phyloP scores from a whole-genome alignment of 2,888 invertebrate genomes.

The Phania funesta region DNA sequence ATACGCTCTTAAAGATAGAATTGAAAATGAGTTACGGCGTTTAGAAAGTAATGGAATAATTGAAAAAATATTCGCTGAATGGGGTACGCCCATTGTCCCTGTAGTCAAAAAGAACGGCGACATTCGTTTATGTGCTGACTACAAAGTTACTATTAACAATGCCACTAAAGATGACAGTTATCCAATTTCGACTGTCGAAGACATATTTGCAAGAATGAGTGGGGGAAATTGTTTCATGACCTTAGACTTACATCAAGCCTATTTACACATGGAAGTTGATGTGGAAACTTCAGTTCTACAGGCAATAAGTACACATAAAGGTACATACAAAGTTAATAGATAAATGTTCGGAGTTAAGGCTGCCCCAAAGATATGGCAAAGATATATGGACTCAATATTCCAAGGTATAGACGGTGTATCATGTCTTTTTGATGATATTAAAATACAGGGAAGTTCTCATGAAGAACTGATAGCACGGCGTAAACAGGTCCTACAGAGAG shows the following conservation, averaged over 20 bases:
- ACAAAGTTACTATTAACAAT: no score
- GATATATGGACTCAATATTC: slow-evolving; percentile 72
- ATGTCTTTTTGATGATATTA: slow-evolving; percentile 31
- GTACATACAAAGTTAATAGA: slow-evolving; percentile 65
- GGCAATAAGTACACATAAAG: slow-evolving; percentile 71
- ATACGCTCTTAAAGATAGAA: slow-evolving; percentile 13
- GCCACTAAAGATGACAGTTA: slow-evolving; percentile 34
- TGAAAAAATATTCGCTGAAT: slow-evolving; percentile 28
- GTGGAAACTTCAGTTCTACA: slow-evolving; percentile 68
- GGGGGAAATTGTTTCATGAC: slow-evolving; percentile 68
- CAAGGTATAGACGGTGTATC: slow-evolving; percentile 61
- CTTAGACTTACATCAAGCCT: slow-evolving; percentile 51
- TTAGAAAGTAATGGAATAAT: slow-evolving; percentile 17
- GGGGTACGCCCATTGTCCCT: no score
- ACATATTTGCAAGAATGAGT: slow-evolving; percentile 41
- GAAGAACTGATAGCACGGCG: background rate
- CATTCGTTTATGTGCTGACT: slow-evolving; percentile 49
- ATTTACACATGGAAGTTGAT: slow-evolving; percentile 73
- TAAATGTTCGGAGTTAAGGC: slow-evolving; percentile 70
- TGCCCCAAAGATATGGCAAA: slow-evolving; percentile 73
- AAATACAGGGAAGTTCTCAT: slow-evolving; percentile 5
- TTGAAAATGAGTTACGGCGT: slow-evolving; percentile 6
- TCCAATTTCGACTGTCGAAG: slow-evolving; percentile 41
- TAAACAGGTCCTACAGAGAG: background rate
- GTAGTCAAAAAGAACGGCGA: no score